Conservation (phyloP, 1,140 invertebrate species). For the Telenomus remus region DNA sequence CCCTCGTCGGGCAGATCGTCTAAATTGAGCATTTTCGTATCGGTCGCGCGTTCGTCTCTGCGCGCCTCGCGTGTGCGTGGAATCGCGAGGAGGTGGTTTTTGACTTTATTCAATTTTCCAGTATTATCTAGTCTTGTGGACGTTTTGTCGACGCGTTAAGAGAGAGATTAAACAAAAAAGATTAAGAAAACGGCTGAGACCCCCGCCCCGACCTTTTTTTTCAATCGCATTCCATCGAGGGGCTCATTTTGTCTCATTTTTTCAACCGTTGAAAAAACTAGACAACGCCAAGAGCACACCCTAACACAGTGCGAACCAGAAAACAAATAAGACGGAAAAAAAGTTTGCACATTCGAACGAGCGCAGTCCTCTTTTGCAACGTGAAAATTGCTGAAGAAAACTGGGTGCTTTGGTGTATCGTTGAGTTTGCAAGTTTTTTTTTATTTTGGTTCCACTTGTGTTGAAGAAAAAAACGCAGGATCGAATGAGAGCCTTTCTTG, state of each 20-base stretch:
- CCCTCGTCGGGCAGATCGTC: no score
- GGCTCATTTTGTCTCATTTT: constrained; percentile 24
- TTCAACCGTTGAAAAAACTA: constrained; percentile 12
- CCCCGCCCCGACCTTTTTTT: constrained; percentile 1
- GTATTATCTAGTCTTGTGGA: constrained; percentile 76
- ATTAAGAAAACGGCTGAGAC: constrained; percentile 42
- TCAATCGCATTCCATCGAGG: constrained; percentile 33
- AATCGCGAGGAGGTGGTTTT: constrained; percentile 60
- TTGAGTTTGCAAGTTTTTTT: no score
- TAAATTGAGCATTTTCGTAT: not conserved
- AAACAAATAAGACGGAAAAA: no score
- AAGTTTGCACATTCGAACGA: no score
- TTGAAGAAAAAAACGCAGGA: no score
- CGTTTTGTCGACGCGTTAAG: constrained; percentile 69
- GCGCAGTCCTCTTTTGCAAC: no score
- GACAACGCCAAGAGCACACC: constrained; percentile 1
- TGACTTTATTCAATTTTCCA: constrained; percentile 73
- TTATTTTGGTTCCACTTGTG: no score
- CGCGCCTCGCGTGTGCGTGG: constrained; percentile 27
- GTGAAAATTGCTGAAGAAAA: no score
- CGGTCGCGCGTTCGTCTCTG: constrained; percentile 19
- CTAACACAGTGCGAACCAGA: not conserved
- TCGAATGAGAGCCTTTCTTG: constrained; percentile 13
- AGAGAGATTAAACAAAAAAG: constrained; percentile 44
- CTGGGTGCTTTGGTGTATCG: no score